Percentiles rank a stretch among this genome's conserved stretches.
Conservation (phyloP, 2,888 invertebrate genomes). For the Cremastinae sp. region DNA sequence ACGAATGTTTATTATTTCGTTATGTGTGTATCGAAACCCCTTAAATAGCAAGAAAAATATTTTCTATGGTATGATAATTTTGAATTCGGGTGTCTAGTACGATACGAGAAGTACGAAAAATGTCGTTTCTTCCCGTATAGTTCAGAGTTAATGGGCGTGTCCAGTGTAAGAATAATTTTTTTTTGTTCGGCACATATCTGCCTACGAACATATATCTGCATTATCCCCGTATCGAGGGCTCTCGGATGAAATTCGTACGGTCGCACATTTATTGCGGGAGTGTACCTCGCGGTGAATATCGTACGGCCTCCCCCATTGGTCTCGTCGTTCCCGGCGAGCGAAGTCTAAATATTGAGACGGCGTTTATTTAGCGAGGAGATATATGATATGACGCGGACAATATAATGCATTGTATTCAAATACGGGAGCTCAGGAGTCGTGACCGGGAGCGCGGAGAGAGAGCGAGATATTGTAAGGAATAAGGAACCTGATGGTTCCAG, state of each 20-base stretch:
- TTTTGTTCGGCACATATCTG: slow-evolving; percentile 11
- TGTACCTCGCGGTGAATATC: slow-evolving; percentile 29
- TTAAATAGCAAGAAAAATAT: too few species aligned
- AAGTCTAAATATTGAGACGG: slow-evolving; percentile 80
- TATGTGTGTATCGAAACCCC: too few species aligned
- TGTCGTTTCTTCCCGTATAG: not conserved
- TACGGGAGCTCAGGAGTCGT: slow-evolving; percentile 80
- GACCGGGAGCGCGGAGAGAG: slow-evolving; percentile 76
- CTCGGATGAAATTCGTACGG: slow-evolving; percentile 30
- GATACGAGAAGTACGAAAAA: not conserved
- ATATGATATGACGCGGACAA: slow-evolving; percentile 81
- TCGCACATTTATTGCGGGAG: slow-evolving; percentile 42
- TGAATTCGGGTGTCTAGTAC: too few species aligned
- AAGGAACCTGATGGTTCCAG: slow-evolving; percentile 50
- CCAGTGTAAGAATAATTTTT: not conserved
- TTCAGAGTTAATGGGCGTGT: not conserved
- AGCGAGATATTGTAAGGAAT: slow-evolving; percentile 33
- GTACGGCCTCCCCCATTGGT: slow-evolving; percentile 46
- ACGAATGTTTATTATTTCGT: too few species aligned
- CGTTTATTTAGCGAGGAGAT: slow-evolving; percentile 80
- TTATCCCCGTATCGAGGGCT: not conserved
- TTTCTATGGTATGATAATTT: too few species aligned
- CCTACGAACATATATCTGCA: not conserved
- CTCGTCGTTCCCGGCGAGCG: slow-evolving; percentile 62
- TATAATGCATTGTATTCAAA: slow-evolving; percentile 81